Evolutionary conservation across 2,113 vertebrate genomes (phyloP).

Genomic region (Motacilla tschutschensis): DNA sequence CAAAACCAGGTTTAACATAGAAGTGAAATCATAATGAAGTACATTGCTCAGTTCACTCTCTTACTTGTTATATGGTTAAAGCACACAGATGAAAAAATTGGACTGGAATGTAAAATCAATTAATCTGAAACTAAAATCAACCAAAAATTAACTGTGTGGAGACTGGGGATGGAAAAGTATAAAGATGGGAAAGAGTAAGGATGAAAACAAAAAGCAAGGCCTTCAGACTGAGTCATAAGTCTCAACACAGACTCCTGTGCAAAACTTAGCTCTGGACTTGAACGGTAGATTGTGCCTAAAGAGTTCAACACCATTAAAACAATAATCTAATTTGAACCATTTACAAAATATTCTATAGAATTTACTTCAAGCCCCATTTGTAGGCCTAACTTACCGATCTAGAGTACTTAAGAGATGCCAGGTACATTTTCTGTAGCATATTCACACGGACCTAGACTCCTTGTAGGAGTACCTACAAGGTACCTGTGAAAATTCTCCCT

Average conservation of each 20-base stretch:
- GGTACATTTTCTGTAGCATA: background rate
- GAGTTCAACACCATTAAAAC: background rate
- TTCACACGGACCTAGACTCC: no score
- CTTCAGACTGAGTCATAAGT: background rate
- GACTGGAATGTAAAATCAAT: background rate
- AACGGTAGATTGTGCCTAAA: background rate
- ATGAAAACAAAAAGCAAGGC: background rate
- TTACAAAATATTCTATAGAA: background rate
- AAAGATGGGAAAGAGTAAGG: background rate
- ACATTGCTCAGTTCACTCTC: background rate
- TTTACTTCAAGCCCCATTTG: background rate
- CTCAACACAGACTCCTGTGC: background rate
- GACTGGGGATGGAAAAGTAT: background rate
- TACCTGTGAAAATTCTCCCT: background rate
- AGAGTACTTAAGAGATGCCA: background rate
- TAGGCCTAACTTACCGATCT: background rate
- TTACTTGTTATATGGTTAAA: background rate
- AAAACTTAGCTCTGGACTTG: background rate
- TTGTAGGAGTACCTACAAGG: background rate
- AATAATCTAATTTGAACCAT: background rate
- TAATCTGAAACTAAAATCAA: background rate
- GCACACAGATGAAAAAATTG: background rate
- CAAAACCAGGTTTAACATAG: background rate
- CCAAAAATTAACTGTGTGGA: background rate
- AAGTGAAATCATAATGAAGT: background rate